These are phyloP conservation scores for Pyrochroa serraticornis DNA, from an alignment of 2,888 invertebrate species.

Conservation along the genomic window DNA sequence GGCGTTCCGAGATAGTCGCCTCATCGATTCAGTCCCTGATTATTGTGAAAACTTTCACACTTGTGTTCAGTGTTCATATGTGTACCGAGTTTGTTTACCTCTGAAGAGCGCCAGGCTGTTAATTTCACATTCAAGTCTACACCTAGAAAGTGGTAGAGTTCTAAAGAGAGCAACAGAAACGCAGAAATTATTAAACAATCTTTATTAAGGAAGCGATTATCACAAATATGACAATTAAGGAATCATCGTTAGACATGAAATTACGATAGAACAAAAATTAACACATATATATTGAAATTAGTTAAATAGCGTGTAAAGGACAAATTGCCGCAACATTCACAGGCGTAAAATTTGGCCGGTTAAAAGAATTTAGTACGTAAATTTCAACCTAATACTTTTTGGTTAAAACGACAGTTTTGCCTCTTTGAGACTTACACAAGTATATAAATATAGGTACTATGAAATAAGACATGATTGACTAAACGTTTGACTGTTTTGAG, in stretches of 20 bases:
- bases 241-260: conserved; percentile 55
- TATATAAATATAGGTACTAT: conserved; percentile 40
- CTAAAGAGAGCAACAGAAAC: background rate
- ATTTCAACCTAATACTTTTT: conserved; percentile 34
- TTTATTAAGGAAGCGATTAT: conserved; percentile 61
- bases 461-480: conserved; percentile 54
- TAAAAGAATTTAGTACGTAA: conserved; percentile 21
- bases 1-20: too few species aligned
- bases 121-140: too few species aligned
- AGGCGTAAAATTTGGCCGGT: conserved; percentile 27
- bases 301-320: conserved; percentile 38
- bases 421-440: conserved; percentile 49
- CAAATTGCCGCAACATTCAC: conserved; percentile 35
- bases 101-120: too few species aligned
- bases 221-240: conserved; percentile 60
- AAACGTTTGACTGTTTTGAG: conserved; percentile 53
- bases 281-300: conserved; percentile 48
- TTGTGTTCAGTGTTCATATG: too few species aligned
- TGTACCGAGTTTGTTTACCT: too few species aligned
- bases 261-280: conserved; percentile 44
- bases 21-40: too few species aligned
- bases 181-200: conserved; percentile 53
- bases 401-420: conserved; percentile 38
- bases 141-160: too few species aligned
- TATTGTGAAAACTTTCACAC: too few species aligned